Percentiles rank a stretch among this genome's conserved stretches.
These are phyloP conservation scores for Chloroceryle aenea DNA, from an alignment of 2,113 vertebrate species.

Conservation along the genomic window DNA sequence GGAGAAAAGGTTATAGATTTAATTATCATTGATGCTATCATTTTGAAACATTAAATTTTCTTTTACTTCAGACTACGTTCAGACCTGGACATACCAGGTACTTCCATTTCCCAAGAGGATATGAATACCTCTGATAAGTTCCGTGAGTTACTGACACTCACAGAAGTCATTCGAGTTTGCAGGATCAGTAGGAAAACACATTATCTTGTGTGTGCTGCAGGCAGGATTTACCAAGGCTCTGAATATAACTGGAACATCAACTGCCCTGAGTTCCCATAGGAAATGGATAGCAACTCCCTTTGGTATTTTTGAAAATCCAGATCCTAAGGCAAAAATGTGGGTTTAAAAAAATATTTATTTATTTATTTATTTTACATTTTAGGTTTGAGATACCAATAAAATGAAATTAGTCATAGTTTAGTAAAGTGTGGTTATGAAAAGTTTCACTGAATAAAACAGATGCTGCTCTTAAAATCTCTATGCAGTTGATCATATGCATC, in stretches of 20 bases:
- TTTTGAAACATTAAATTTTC: neutral
- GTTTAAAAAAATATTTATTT: too few relatives aligned
- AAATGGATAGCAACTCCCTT: neutral
- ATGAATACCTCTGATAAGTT: neutral
- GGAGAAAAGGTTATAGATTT: neutral
- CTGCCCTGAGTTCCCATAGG: neutral
- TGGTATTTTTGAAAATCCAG: neutral
- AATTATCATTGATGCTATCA: neutral
- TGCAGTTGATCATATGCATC: neutral
- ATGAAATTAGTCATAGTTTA: neutral
- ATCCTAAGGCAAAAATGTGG: neutral
- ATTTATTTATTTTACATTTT: neutral
- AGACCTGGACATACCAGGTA: neutral
- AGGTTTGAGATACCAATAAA: neutral
- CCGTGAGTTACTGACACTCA: neutral
- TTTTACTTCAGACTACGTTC: neutral
- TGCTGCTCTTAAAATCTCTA: neutral
- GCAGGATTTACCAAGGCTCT: neutral
- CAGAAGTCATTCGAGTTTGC: neutral
- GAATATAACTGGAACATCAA: neutral
- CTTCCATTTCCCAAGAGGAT: neutral
- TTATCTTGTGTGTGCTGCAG: neutral
- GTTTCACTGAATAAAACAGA: neutral
- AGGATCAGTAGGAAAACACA: neutral
- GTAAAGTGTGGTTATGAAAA: neutral